phyloP scores from a whole-genome alignment of 2,797 vertebrate species.

The Prionace glauca region DNA sequence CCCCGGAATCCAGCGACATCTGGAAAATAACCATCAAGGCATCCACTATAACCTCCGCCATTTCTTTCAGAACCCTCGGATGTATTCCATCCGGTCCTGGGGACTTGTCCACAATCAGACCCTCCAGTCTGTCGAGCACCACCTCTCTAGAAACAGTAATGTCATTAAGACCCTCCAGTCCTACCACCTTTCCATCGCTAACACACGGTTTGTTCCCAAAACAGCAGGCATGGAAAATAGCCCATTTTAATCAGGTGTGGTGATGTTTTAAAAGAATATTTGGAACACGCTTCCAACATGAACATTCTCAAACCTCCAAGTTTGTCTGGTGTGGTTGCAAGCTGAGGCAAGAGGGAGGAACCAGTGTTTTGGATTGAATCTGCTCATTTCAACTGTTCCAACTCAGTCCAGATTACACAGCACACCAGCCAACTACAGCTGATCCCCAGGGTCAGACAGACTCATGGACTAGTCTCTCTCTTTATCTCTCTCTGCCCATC shows the following conservation, averaged over 20 bases:
- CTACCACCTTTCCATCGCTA: too few species aligned
- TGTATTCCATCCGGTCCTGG: too few species aligned
- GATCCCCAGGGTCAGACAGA: neutral
- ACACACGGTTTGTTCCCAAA: too few species aligned
- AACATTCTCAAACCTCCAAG: neutral
- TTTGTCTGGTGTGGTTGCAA: neutral
- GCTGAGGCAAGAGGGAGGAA: neutral
- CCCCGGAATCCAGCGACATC: too few species aligned
- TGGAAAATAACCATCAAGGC: too few species aligned
- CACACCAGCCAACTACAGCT: neutral
- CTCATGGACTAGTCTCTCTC: neutral
- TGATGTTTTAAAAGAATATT: neutral
- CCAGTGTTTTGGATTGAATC: neutral
- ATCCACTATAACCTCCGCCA: too few species aligned
- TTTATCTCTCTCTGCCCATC: neutral
- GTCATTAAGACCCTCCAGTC: too few species aligned
- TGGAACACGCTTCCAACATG: neutral
- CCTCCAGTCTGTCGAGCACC: too few species aligned
- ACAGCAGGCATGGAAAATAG: too few species aligned
- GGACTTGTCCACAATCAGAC: too few species aligned
- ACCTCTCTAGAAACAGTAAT: too few species aligned
- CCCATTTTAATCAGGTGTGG: neutral
- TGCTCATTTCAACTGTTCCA: neutral
- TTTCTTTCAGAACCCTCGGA: too few species aligned
- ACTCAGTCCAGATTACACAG: neutral